Evolutionary conservation across 1,140 invertebrate species (phyloP).

Genomic region (Colletes latitarsis): DNA sequence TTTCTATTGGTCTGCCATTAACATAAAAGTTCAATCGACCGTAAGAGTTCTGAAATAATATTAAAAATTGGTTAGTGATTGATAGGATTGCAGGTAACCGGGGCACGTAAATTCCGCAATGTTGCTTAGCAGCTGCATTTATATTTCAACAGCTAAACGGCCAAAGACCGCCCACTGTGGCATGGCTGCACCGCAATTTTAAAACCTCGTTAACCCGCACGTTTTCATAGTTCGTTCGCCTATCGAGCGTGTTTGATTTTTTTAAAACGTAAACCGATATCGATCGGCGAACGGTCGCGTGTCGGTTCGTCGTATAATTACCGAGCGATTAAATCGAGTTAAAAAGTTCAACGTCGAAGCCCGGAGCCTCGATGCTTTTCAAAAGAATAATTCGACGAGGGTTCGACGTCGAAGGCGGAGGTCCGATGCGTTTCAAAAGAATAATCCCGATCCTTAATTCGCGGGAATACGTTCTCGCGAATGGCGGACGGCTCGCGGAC

Average conservation of each 20-base stretch:
- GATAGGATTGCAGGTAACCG: neutral
- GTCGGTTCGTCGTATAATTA: neutral
- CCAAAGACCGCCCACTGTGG: neutral
- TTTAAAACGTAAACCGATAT: neutral
- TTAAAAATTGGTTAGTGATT: slow-evolving; percentile 20
- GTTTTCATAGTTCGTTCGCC: slow-evolving; percentile 16
- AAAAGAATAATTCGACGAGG: neutral
- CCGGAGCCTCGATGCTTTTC: neutral
- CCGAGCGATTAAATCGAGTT: neutral
- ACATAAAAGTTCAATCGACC: neutral
- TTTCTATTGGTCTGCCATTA: too few species aligned
- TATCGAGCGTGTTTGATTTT: slow-evolving; percentile 29
- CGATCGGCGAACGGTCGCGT: neutral
- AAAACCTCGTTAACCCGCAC: slow-evolving; percentile 21
- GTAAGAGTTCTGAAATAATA: neutral
- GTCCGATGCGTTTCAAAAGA: neutral
- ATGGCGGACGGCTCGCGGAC: neutral
- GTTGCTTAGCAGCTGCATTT: slow-evolving; percentile 25
- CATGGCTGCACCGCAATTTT: slow-evolving; percentile 1
- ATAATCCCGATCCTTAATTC: neutral
- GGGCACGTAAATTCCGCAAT: neutral
- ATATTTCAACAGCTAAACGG: slow-evolving; percentile 33
- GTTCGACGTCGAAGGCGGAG: too few species aligned
- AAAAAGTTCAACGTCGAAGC: neutral
- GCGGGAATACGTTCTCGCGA: neutral